These are phyloP conservation scores for Leptinotarsa tumamoca DNA, from an alignment of 2,888 invertebrate genomes.

Conservation along the genomic window DNA sequence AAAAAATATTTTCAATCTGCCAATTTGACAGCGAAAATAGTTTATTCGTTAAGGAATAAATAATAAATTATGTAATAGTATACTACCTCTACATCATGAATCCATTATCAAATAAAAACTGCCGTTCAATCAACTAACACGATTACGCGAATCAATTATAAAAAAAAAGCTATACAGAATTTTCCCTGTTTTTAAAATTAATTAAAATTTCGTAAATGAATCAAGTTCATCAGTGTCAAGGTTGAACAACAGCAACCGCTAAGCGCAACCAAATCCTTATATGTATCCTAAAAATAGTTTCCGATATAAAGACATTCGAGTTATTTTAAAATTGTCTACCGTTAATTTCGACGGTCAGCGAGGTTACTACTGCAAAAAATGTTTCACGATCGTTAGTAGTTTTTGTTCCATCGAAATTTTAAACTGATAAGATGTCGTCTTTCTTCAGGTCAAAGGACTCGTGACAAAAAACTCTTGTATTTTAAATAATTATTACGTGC, in stretches of 20 bases:
- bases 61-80: too few relatives aligned
- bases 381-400: not conserved
- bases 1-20: too few relatives aligned
- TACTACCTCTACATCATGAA: too few relatives aligned
- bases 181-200: not conserved
- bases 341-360: not conserved
- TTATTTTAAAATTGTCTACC: not conserved
- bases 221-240: constrained; percentile 39
- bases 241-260: constrained; percentile 33
- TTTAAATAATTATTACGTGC: too few relatives aligned
- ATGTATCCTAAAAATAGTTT: constrained; percentile 32
- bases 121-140: not conserved
- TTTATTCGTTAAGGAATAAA: too few relatives aligned
- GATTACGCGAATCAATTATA: not conserved
- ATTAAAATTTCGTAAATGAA: constrained; percentile 7
- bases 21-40: too few relatives aligned
- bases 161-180: not conserved
- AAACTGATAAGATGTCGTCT: too few relatives aligned
- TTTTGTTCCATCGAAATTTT: not conserved
- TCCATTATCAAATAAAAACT: too few relatives aligned
- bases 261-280: constrained; percentile 31
- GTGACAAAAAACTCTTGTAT: too few relatives aligned
- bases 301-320: not conserved
- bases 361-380: not conserved
- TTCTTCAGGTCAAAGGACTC: too few relatives aligned